phyloP scores from a whole-genome alignment of 1,140 invertebrate genomes.

The Brachionus paranguensis region DNA sequence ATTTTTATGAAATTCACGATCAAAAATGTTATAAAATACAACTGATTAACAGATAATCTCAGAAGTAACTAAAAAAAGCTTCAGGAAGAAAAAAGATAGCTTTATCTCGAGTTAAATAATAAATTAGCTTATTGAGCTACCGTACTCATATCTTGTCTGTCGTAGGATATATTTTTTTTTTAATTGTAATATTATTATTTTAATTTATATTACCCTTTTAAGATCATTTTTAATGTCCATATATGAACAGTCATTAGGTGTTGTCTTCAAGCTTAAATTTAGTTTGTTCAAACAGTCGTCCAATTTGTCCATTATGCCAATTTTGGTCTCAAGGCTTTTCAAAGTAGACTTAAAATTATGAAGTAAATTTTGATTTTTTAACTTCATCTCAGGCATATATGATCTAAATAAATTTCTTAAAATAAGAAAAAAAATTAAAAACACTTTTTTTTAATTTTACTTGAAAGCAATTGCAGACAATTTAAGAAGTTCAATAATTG shows the following conservation, averaged over 20 bases:
- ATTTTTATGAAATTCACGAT: too few species aligned
- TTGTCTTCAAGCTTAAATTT: slow-evolving; percentile 23
- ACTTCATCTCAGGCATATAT: slow-evolving; percentile 35
- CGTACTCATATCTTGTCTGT: too few species aligned
- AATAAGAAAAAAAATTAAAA: not conserved
- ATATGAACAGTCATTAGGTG: slow-evolving; percentile 5
- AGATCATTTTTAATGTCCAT: slow-evolving; percentile 31
- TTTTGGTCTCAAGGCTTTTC: slow-evolving; percentile 32
- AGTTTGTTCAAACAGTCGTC: slow-evolving; percentile 25
- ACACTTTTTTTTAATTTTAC: not conserved
- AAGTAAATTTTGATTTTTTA: slow-evolving; percentile 37
- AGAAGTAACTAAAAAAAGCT: too few species aligned
- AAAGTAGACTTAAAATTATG: slow-evolving; percentile 33
- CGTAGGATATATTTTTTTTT: too few species aligned
- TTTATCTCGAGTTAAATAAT: too few species aligned
- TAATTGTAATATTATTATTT: not conserved
- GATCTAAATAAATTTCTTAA: not conserved
- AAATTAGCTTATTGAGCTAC: too few species aligned
- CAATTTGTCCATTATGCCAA: slow-evolving; percentile 35
- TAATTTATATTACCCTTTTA: not conserved
- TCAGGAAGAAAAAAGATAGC: too few species aligned
- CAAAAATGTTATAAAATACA: too few species aligned
- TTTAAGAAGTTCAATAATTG: slow-evolving; percentile 8
- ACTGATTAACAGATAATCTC: too few species aligned
- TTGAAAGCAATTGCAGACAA: slow-evolving; percentile 30